phyloP scores from a whole-genome alignment of 1,140 invertebrate genomes.

The Drosophila repletoides region DNA sequence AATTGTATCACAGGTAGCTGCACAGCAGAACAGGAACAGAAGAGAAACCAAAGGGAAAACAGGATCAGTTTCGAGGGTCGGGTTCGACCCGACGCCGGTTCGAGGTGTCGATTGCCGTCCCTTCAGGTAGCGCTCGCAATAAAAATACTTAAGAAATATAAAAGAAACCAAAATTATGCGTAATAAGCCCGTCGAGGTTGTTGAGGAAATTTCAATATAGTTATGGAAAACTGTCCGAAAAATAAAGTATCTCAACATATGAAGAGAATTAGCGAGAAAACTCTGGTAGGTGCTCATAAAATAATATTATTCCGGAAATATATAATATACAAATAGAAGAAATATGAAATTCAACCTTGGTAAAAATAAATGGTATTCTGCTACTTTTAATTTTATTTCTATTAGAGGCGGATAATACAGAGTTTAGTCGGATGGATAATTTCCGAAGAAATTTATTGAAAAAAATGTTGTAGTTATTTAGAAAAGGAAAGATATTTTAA shows the following conservation, averaged over 20 bases:
- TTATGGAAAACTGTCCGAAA: slow-evolving; percentile 32
- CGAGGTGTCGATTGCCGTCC: slow-evolving; percentile 38
- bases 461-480: too few species aligned
- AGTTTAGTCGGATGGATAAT: too few species aligned
- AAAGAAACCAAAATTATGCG: slow-evolving; percentile 49
- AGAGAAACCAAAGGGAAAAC: too few species aligned
- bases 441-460: too few species aligned
- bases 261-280: slow-evolving; percentile 16
- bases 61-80: slow-evolving; percentile 5
- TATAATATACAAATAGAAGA: too few species aligned
- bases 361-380: too few species aligned
- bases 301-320: too few species aligned
- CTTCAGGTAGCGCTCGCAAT: slow-evolving; percentile 36
- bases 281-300: too few species aligned
- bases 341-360: too few species aligned
- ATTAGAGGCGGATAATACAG: too few species aligned
- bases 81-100: not conserved
- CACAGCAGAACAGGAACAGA: not conserved
- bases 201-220: slow-evolving; percentile 27
- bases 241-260: not conserved
- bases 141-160: slow-evolving; percentile 27
- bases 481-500: not conserved
- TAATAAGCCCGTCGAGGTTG: slow-evolving; percentile 42
- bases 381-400: too few species aligned
- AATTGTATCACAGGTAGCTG: slow-evolving; percentile 6